A percentile compares a stretch with the other conserved stretches of the same genome.
phyloP scores from a whole-genome alignment of 2,888 invertebrate genomes.

The Macrostomum cliftonense region DNA sequence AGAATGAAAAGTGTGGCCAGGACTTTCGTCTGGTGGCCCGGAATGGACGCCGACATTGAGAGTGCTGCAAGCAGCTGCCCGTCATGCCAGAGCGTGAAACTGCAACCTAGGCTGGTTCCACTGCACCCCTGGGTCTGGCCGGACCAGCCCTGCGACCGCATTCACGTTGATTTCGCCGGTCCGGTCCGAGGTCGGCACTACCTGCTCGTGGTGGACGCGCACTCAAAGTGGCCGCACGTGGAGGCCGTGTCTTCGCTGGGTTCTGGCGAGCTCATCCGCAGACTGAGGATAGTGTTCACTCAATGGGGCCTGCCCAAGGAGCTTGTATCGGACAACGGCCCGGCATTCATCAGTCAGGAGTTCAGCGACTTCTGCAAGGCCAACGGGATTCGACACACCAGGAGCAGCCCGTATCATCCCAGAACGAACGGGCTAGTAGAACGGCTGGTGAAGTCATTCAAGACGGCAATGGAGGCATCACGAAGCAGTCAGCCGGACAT shows the following conservation, averaged over 20 bases:
- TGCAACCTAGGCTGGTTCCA: slow-evolving; percentile 14
- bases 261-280: slow-evolving; percentile 13
- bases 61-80: slow-evolving; percentile 14
- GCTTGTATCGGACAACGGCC: slow-evolving; percentile 25
- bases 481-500: neutral
- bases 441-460: slow-evolving; percentile 17
- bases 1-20: neutral
- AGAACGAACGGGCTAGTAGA: slow-evolving; percentile 21
- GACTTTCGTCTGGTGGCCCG: slow-evolving; percentile 1
- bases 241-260: slow-evolving; percentile 11
- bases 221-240: slow-evolving; percentile 37
- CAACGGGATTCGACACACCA: slow-evolving; percentile 16
- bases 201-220: slow-evolving; percentile 31
- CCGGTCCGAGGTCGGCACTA: slow-evolving; percentile 22
- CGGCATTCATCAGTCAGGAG: slow-evolving; percentile 18
- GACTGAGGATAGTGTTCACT: slow-evolving; percentile 16
- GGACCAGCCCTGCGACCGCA: slow-evolving; percentile 24
- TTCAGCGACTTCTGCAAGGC: slow-evolving; percentile 16
- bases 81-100: slow-evolving; percentile 16
- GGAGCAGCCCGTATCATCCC: slow-evolving; percentile 18
- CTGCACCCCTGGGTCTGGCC: slow-evolving; percentile 21
- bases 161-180: slow-evolving; percentile 38
- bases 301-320: slow-evolving; percentile 18
- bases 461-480: slow-evolving; percentile 3
- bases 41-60: slow-evolving; percentile 15